Evolutionary conservation across 2,113 vertebrate species (phyloP).

Genomic region (Caranx ignobilis): DNA sequence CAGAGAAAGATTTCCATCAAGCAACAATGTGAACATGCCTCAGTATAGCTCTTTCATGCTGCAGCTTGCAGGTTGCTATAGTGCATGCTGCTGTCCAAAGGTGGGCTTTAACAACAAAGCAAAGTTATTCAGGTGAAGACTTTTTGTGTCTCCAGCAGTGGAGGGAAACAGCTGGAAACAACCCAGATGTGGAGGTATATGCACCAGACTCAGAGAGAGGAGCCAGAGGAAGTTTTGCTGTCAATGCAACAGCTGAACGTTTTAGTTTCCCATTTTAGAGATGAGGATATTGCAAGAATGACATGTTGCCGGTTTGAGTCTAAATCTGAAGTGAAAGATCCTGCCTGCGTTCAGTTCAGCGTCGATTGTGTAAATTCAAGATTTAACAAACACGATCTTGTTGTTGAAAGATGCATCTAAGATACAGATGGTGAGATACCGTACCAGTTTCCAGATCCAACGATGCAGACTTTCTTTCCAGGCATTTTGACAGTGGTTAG

Average conservation of each 20-base stretch:
- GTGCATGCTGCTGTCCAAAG: background rate
- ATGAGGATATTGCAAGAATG: background rate
- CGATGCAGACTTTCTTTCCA: constrained; percentile 84
- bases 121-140: too few relatives aligned
- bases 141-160: too few relatives aligned
- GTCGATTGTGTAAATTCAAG: too few relatives aligned
- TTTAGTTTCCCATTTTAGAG: background rate
- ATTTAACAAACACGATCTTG: background rate
- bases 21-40: background rate
- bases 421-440: constrained; percentile 67
- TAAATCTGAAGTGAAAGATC: too few relatives aligned
- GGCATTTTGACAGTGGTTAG: constrained; percentile 65
- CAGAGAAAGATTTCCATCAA: background rate
- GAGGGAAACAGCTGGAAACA: too few relatives aligned
- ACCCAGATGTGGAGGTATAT: too few relatives aligned
- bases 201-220: too few relatives aligned
- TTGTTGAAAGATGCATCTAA: background rate
- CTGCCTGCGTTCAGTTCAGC: too few relatives aligned
- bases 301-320: background rate
- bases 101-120: background rate
- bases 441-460: constrained; percentile 92
- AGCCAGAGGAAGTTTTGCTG: too few relatives aligned
- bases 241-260: too few relatives aligned
- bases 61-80: background rate
- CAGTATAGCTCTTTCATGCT: background rate